Percentiles rank a stretch among this genome's conserved stretches.
These are phyloP conservation scores for Xenus cinereus DNA, from an alignment of 2,113 vertebrate species.

Conservation along the genomic window DNA sequence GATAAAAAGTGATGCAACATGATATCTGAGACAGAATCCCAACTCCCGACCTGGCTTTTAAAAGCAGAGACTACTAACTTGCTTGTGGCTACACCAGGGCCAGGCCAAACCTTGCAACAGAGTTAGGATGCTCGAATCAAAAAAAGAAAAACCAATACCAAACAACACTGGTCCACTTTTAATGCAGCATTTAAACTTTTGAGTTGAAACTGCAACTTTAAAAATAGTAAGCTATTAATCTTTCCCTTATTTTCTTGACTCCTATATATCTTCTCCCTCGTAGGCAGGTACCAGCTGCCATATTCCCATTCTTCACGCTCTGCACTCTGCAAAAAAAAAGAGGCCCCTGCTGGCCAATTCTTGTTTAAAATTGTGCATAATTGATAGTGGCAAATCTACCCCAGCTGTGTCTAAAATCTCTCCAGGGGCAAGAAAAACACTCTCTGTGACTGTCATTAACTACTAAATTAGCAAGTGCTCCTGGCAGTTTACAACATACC, in stretches of 20 bases:
- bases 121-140: background rate
- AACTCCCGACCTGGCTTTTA: background rate
- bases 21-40: background rate
- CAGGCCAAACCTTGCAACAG: background rate
- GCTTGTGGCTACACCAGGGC: background rate
- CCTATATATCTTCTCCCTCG: background rate
- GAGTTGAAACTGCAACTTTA: conserved; percentile 38
- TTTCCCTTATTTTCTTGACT: background rate
- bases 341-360: conserved; percentile 66
- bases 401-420: conserved; percentile 62
- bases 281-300: conserved; percentile 46
- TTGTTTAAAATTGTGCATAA: conserved; percentile 69
- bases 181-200: background rate
- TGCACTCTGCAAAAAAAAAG: conserved; percentile 16
- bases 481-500: conserved; percentile 35
- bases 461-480: conserved; percentile 57
- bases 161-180: background rate
- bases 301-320: conserved; percentile 34
- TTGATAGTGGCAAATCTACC: conserved; percentile 66
- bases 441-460: conserved; percentile 62
- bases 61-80: background rate
- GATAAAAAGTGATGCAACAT: background rate
- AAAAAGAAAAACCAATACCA: background rate
- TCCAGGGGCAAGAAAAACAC: conserved; percentile 66
- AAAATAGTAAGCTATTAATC: conserved; percentile 47